phyloP scores from a whole-genome alignment of 2,888 invertebrate species.

The Philopedon plagiatum region DNA sequence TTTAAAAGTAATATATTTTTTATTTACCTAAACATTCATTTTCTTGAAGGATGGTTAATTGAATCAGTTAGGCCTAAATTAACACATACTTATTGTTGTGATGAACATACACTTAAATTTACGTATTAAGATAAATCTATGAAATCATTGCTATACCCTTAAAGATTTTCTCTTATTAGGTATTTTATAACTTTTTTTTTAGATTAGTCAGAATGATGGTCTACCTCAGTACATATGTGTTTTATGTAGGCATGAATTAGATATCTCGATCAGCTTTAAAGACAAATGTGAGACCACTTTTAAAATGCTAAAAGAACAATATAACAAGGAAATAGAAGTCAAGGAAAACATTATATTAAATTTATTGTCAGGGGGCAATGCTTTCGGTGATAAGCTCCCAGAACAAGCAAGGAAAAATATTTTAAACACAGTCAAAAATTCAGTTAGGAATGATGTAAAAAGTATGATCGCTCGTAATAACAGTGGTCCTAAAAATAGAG shows the following conservation, averaged over 20 bases:
- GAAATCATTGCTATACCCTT: too few relatives aligned
- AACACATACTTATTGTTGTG: too few relatives aligned
- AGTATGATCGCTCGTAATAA: not conserved
- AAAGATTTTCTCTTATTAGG: conserved; percentile 16
- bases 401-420: not conserved
- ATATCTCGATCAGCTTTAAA: conserved; percentile 54
- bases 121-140: too few relatives aligned
- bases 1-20: too few relatives aligned
- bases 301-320: conserved; percentile 22
- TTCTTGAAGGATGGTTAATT: too few relatives aligned
- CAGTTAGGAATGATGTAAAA: not conserved
- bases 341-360: conserved; percentile 19
- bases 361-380: conserved; percentile 11
- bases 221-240: conserved; percentile 55
- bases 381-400: not conserved
- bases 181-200: conserved; percentile 44
- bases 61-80: too few relatives aligned
- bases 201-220: conserved; percentile 48
- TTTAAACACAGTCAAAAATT: conserved; percentile 15
- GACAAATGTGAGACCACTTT: conserved; percentile 54
- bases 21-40: too few relatives aligned
- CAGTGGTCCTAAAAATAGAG: too few relatives aligned
- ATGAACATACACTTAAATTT: too few relatives aligned
- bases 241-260: conserved; percentile 52
- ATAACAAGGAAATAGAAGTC: conserved; percentile 12